These are phyloP conservation scores for Oreotrochilus melanogaster DNA, from an alignment of 2,113 vertebrate species.

Conservation along the genomic window DNA sequence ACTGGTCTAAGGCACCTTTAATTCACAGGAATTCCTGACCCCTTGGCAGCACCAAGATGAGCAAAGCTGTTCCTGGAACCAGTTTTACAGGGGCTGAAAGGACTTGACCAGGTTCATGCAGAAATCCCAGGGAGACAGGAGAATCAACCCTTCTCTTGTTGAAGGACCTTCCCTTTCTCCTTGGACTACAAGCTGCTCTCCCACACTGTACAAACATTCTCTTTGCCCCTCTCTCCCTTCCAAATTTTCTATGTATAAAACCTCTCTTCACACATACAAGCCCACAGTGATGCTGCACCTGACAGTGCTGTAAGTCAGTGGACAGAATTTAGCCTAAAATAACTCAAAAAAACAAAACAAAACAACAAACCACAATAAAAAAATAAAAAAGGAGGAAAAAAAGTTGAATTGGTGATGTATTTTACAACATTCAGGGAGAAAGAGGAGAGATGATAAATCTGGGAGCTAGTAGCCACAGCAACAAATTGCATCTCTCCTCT, in stretches of 20 bases:
- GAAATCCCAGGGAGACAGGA: neutral
- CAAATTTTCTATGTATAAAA: neutral
- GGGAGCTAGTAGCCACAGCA: constrained; percentile 69
- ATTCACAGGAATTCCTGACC: neutral
- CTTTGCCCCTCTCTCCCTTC: neutral
- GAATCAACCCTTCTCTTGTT: neutral
- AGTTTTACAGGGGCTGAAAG: neutral
- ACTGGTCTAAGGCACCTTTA: neutral
- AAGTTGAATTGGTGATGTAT: constrained; percentile 25
- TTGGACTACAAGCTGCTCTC: neutral
- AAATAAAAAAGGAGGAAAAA: no score
- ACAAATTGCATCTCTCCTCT: constrained; percentile 70
- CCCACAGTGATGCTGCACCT: neutral
- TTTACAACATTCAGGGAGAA: constrained; percentile 20
- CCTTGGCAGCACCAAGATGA: neutral
- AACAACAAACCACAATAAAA: neutral
- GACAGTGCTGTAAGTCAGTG: neutral
- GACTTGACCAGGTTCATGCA: neutral
- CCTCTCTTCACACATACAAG: neutral
- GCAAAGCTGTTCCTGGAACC: neutral
- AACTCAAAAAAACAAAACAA: neutral
- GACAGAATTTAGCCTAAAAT: neutral
- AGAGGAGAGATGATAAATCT: constrained; percentile 59
- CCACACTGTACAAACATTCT: neutral
- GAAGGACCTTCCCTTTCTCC: neutral